These are phyloP conservation scores for Phania funesta DNA, from an alignment of 2,888 invertebrate genomes.

Conservation along the genomic window DNA sequence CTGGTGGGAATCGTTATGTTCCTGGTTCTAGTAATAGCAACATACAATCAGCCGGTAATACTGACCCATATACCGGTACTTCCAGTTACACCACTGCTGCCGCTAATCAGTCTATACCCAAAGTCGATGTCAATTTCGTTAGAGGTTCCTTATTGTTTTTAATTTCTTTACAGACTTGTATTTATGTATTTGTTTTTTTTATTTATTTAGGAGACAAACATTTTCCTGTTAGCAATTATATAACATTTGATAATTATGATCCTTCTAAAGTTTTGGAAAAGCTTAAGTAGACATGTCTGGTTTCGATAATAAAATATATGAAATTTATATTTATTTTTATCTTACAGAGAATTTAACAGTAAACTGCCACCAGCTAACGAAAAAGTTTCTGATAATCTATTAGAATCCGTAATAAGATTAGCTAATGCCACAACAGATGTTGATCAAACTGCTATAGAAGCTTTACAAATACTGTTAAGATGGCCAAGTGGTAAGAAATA, in stretches of 20 bases:
- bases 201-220: constrained; percentile 75
- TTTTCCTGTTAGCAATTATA: constrained; percentile 81
- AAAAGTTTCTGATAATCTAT: constrained; percentile 74
- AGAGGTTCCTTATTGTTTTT: constrained; percentile 51
- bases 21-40: constrained; percentile 81
- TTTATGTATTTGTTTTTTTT: constrained; percentile 12
- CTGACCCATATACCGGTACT: constrained; percentile 86
- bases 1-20: constrained; percentile 85
- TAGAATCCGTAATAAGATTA: constrained; percentile 83
- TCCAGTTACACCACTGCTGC: constrained; percentile 85
- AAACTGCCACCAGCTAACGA: constrained; percentile 77
- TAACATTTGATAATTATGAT: constrained; percentile 90
- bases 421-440: constrained; percentile 80
- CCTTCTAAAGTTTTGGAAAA: constrained; percentile 87
- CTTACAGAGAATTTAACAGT: constrained; percentile 85
- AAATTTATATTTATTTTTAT: not conserved
- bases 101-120: constrained; percentile 69
- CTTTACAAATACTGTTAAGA: constrained; percentile 73
- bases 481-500: constrained; percentile 77
- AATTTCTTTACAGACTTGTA: not conserved
- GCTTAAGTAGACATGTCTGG: constrained; percentile 79
- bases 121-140: constrained; percentile 74
- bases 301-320: not conserved
- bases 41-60: constrained; percentile 78
- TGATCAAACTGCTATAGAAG: constrained; percentile 80